phyloP scores from a whole-genome alignment of 1,140 invertebrate genomes.

The Rhopalosiphum maidis region DNA sequence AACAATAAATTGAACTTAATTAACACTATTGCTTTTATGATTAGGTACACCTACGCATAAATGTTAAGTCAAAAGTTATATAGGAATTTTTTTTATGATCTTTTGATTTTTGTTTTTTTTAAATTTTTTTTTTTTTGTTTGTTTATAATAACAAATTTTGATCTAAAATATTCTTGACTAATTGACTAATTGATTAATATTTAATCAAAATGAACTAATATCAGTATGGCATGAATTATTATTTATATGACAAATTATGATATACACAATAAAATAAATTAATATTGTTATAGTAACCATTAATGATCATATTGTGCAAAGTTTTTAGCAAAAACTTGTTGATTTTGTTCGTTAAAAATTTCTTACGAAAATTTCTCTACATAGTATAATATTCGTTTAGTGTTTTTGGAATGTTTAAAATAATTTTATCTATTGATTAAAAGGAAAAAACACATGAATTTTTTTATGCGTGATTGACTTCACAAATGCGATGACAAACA shows the following conservation, averaged over 20 bases:
- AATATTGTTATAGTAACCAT: neutral
- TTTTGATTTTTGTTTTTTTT: slow-evolving; percentile 24
- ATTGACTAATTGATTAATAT: slow-evolving; percentile 16
- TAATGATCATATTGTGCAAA: neutral
- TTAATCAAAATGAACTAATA: neutral
- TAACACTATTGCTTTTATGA: slow-evolving; percentile 21
- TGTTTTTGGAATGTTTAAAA: slow-evolving; percentile 50
- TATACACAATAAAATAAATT: neutral
- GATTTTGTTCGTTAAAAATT: neutral
- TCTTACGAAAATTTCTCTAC: neutral
- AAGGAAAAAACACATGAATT: neutral
- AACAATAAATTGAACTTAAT: slow-evolving; percentile 54
- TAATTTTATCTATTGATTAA: slow-evolving; percentile 41
- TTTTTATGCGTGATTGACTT: neutral
- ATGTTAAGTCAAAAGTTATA: slow-evolving; percentile 39
- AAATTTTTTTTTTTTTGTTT: neutral
- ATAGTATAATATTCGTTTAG: slow-evolving; percentile 6
- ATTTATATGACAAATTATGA: slow-evolving; percentile 27
- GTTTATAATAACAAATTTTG: neutral
- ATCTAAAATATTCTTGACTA: slow-evolving; percentile 20
- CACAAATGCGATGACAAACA: neutral
- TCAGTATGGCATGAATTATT: neutral
- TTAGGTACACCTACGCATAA: neutral
- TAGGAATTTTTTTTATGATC: slow-evolving; percentile 41
- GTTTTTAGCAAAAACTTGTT: neutral